Percentiles rank a stretch among this genome's conserved stretches.
phyloP scores from a whole-genome alignment of 1,140 invertebrate species.

The Euura lappo region DNA sequence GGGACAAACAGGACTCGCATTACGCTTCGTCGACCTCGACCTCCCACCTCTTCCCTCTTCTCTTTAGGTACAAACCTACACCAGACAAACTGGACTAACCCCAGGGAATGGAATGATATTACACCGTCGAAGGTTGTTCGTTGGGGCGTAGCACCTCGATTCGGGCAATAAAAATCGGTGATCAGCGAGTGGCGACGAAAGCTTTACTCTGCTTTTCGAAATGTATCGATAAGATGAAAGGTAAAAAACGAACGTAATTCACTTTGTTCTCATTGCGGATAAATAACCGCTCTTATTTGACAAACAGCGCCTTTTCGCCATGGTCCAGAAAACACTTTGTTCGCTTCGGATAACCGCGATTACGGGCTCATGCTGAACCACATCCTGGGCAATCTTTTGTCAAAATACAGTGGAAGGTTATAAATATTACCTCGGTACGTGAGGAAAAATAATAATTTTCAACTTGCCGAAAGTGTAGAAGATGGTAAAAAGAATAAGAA shows the following conservation, averaged over 20 bases:
- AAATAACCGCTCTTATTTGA: background rate
- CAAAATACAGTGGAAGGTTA: background rate
- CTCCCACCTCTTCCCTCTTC: background rate
- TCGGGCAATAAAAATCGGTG: background rate
- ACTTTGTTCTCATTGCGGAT: too few relatives aligned
- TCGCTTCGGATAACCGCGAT: background rate
- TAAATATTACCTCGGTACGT: background rate
- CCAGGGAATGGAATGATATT: conserved; percentile 1
- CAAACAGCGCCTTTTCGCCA: background rate
- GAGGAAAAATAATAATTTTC: background rate
- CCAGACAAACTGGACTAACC: background rate
- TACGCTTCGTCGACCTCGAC: conserved; percentile 23
- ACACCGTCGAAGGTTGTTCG: background rate
- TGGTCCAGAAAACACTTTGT: background rate
- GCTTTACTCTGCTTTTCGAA: too few relatives aligned
- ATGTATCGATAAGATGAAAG: too few relatives aligned
- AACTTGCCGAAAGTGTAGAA: background rate
- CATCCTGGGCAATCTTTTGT: background rate
- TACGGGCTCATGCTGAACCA: background rate
- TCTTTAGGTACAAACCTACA: background rate
- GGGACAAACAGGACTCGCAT: conserved; percentile 50
- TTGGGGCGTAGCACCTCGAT: background rate
- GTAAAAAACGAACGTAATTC: too few relatives aligned
- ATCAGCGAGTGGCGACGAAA: background rate
- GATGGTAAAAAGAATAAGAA: background rate